Evolutionary conservation across 2,888 invertebrate genomes (phyloP), one percentile per base, ranked within the genome.

Genomic region (Agrochola lychnidis): DNA sequence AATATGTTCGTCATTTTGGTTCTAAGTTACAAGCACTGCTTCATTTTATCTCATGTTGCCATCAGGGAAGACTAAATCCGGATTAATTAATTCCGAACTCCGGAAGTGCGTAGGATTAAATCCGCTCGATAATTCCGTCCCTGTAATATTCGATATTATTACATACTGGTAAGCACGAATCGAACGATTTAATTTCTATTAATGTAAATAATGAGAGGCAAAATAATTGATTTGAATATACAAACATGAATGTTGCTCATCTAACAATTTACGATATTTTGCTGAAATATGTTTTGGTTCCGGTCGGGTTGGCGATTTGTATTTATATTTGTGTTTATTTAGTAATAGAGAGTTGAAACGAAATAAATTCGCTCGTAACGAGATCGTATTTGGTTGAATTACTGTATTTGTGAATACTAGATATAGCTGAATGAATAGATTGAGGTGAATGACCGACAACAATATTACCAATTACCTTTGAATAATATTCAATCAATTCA

Each of bases 11-110:
- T 68, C 56, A 70, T 75, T 74, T 72, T 22, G 14, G 19, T 59
- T 25, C 36, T 70, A 66, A 76, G 69, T 69, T 30, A n/a, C 4
- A 64, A 57, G 7, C 51, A 74, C 78, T 78, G 86, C 87, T 90
- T 90, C 88, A 90, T 91, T 93, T 92, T 93, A 94, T 92, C 91
- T 92, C 91, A 86, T 90, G 91, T 92, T 91, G 89, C 91, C 91
- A 91, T 91, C 88, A 93, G 92, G 91, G 90, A 90, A 89, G 87
- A 87, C 89, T 91, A 90, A 92, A 92, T 92, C 92, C 90, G 83
- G 93, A 93, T 94, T 94, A 94, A 94, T 95, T 94, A 94, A 94
- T 94, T 93, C 91, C 82, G 88, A 91, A 91, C 90, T 88, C 85
- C 78, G 90, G 90, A 93, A 91, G 90, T 92, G 89, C 89, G 89